phyloP scores from a whole-genome alignment of 1,140 invertebrate genomes.

The Drosophila takahashii region DNA sequence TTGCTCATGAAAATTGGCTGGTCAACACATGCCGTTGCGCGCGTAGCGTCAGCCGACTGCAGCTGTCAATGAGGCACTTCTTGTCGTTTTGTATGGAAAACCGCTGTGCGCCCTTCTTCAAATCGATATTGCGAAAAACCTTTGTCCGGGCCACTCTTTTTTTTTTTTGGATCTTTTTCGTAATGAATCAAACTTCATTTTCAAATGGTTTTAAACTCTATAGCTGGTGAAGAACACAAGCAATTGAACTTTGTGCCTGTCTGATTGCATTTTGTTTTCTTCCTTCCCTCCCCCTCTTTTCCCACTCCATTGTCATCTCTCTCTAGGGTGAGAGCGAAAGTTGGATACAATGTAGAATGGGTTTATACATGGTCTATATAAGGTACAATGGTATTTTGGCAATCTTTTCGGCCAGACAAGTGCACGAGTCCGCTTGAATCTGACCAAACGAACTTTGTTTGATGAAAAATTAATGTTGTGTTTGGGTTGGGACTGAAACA shows the following conservation, averaged over 20 bases:
- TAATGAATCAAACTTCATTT: no score
- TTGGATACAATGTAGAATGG: conserved; percentile 18
- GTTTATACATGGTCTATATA: conserved; percentile 39
- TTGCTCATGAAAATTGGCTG: no score
- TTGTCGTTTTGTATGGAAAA: no score
- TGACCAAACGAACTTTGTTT: neutral
- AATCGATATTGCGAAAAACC: no score
- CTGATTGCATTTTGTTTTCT: conserved; percentile 56
- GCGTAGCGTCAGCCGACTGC: no score
- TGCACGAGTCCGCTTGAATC: conserved; percentile 25
- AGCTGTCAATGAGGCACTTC: no score
- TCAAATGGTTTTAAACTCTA: no score
- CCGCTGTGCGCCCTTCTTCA: no score
- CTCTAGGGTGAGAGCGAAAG: conserved; percentile 67
- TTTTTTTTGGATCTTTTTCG: no score
- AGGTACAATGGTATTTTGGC: conserved; percentile 27
- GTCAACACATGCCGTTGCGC: no score
- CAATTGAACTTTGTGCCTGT: conserved; percentile 77
- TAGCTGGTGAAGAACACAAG: no score
- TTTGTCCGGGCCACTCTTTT: no score
- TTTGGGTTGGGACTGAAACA: conserved; percentile 7
- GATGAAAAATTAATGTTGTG: conserved; percentile 34
- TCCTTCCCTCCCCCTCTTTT: neutral
- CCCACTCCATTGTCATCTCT: neutral
- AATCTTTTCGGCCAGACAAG: conserved; percentile 21